Conservation (phyloP, 2,113 vertebrate genomes). For the Procavia capensis region DNA sequence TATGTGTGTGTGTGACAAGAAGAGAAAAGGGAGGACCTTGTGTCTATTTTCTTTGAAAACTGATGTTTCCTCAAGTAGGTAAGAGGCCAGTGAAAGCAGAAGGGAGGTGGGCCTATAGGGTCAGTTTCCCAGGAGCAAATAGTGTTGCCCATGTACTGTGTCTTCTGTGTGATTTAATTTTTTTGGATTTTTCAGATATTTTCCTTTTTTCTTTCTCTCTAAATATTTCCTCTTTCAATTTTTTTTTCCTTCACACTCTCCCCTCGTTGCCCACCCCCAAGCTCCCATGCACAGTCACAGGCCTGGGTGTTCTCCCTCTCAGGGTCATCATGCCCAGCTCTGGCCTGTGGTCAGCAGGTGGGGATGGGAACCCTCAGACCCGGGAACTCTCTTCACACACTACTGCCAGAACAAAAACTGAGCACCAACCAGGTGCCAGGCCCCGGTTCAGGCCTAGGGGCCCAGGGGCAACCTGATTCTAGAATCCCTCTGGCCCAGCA, state of each 20-base stretch:
- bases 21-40: not conserved
- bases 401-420: not conserved
- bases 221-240: not conserved
- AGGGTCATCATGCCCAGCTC: not conserved
- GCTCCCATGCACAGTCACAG: not conserved
- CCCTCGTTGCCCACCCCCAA: not conserved
- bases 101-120: not conserved
- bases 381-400: too few relatives aligned
- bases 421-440: not conserved
- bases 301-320: not conserved
- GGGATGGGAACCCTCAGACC: not conserved
- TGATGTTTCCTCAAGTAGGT: constrained; percentile 38
- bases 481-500: fast-evolving
- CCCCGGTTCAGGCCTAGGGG: not conserved
- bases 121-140: not conserved
- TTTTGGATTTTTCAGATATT: not conserved
- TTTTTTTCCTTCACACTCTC: not conserved
- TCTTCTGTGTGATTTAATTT: not conserved
- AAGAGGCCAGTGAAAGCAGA: not conserved
- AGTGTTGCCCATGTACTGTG: not conserved
- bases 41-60: constrained; percentile 58
- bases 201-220: not conserved
- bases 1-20: not conserved
- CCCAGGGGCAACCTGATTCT: not conserved
- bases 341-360: not conserved